Evolutionary conservation across 2,888 invertebrate genomes (phyloP), one percentile per base, ranked within the genome.

Genomic region (Ectemnius cavifrons): DNA sequence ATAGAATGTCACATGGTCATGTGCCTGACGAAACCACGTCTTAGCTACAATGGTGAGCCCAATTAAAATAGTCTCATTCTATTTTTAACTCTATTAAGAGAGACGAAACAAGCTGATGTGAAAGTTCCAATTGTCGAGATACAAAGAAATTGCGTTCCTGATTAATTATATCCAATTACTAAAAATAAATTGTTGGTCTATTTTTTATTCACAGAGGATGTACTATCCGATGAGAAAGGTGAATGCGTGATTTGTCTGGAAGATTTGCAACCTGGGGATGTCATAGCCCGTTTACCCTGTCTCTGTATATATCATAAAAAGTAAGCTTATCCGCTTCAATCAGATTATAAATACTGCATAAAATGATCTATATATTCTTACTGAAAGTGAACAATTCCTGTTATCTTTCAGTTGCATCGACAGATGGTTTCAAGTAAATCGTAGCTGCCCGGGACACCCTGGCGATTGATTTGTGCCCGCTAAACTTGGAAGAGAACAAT

Each of bases 171-270:
- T 56, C 18, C 45, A 14, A 59, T 62, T 57, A 45, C 23, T 0
- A 1, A 14, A 49, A 56, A 45, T 63, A 64, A 69, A 64, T 8
- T 14, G 14, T 23, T 14, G 14, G 45, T 63, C 13, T 66, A 46
- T 61, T 18, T 71, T 49, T 16, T 67, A 49, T 13, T 5, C 47
- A 37, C 28, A 99, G 99, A 99, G 96, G 99, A 99, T 92, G 95
- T 98, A 89, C 93, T 99, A 92, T 95, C 95, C 87, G 98, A 98
- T 92, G 95, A 97, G 90, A 99, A 99, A 93, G 99, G 98, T 79
- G 99, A 99, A 93, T 99, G 99, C 93, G 97, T 98, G 89, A 99
- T 99, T 92, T 99, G 99, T 92, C 94, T 99, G 91, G 99, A 99
- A 92, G 99, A 99, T 91, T 94, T 99, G 91, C 94, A 94, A 89